Evolutionary conservation across 2,113 vertebrate genomes (phyloP), one percentile per base, ranked within the genome.

Genomic region (Climacteris rufus): DNA sequence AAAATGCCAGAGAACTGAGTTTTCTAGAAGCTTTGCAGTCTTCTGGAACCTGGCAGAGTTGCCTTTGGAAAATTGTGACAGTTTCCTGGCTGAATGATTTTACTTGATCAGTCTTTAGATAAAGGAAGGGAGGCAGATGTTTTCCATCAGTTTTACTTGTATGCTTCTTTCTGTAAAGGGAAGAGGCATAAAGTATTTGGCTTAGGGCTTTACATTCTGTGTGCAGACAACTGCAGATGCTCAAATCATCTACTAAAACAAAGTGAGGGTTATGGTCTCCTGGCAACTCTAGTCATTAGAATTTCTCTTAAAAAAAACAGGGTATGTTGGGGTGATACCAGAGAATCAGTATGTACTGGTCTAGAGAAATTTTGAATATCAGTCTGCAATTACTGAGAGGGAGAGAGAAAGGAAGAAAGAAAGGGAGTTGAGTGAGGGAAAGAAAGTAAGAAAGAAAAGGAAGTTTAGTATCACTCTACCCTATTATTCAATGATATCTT

Each of bases 41-140:
- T 77, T 90, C 68, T 57, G 59, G 50, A 93, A 83, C 61, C 68
- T 95, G 86, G 54, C 63, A 74, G 76, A 63, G 50, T 24, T 59
- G 65, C 17, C 47, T 66, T 50, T 5, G 83, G 82, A 92, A 95
- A 94, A 77, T 6, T 33, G 28, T 63, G 88, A 80, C 8, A 0
- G 21, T 89, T 95, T 92, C 68, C 76, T 93, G 90, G 54, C 56
- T 63, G 35, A 53, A 35, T 53, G 42, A 19, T 83, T 80, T 90
- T 69, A 74, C 28, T 80, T 77, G 86, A 96, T 94, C 54, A 57
- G 60, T 20, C 71, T 96, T 86, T 70, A 92, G 85, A 88, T 94
- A 93, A 93, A 87, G 75, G 39, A 79, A 68, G 24, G 9, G 30
- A 85, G 39, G 52, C 81, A 75, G n/a, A 53, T 93, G 69, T 89